Base-by-base conservation (phyloP, 1,140 invertebrate species). In the Drosophila willistoni region DNA sequence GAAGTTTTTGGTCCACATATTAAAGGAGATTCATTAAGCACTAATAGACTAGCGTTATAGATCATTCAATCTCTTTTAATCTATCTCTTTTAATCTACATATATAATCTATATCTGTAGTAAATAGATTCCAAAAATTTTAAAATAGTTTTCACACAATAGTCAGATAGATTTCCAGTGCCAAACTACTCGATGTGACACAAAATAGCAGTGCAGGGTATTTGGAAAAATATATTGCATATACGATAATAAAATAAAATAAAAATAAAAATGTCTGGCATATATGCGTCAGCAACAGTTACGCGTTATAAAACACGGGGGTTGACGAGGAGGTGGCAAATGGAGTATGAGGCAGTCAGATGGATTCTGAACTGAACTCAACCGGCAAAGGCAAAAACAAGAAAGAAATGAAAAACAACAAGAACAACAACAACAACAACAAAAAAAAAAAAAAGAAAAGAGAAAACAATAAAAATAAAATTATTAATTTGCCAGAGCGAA, bases 261-360 rank as follows among this genome's bases (percentile, higher is more conserved):
- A 19, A 47, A 82, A 86, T 83, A 82, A 87, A 86, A 83, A 79
- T 79, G 79, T 73, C 72, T 85, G 56, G 69, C 82, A 71, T 86
- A 73, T 81, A 86, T 86, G 82, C 83, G 82, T 87, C 83, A 86
- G 79, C 83, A 86, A 82, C 83, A 87, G 83, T 83, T 87, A 82
- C 51, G 76, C 83, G 72, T 82, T 86, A 81, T 74, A 87, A 79
- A 51, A 51, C 44, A 51, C 10, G 44, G 17, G 13, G 44, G 29
- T 29, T 6, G 5, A 29, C 29, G 5, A 51, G 44, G 17, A 12
- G 44, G 44, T 70, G 65, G 71, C 71, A 71, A 63, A 44, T 57
- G 54, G 39, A n/a, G n/a, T 7, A 7, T 29, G 2, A 3, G 44
- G 44, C 44, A 19, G 44, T 51, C 44, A 51, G 44, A 51, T 9